Base-by-base conservation (phyloP, 2,113 vertebrate genomes). In the Oenanthe oenanthe region DNA sequence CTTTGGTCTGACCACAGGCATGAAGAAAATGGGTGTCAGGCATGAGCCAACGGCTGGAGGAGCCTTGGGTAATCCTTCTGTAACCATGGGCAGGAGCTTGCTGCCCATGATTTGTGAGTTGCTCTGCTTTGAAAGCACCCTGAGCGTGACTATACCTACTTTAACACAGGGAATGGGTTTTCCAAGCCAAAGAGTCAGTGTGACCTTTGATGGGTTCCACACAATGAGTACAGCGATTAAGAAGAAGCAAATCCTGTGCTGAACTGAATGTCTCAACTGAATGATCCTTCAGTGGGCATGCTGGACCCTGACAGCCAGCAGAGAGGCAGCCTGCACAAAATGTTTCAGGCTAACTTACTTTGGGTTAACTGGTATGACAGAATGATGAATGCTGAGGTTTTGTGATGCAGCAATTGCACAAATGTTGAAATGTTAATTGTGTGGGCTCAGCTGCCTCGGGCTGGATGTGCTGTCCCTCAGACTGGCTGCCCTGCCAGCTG, bases 1-100 rank as follows among this genome's bases (percentile, higher is more conserved):
- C 75, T 86, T 92, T 83, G 79, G 75, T 90, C 94, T 95, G 82
- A 96, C 96, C 95, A 97, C 95, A 97, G 85, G 96, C 88, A 97
- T 93, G 96, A 95, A 86, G 60, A 94, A 95, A 95, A 93, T 88
- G 92, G 94, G 71, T 3, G 12, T 71, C 14, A 3, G 72, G 85
- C 72, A 86, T 83, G 91, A 94, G 91, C 95, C 91, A 95, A 31
- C 4, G 0, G 82, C 75, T 70, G 85, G 82, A 93, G 88, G 58
- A 96, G 7, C 88, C 47, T 77, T 90, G 75, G 91, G 72, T 94
- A 95, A 92, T 96, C 96, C 79, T 85, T 83, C 85, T 70, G 82
- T 88, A 83, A 90, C 79, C 56, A 43, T 47, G 75, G 62, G 82
- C 90, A 85, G 95, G 71, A 92, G 78, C 0, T 0, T 18, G 45